Percentiles rank a stretch among this genome's conserved stretches.
phyloP scores from a whole-genome alignment of 2,888 invertebrate species.

The Nemoura dubitans region DNA sequence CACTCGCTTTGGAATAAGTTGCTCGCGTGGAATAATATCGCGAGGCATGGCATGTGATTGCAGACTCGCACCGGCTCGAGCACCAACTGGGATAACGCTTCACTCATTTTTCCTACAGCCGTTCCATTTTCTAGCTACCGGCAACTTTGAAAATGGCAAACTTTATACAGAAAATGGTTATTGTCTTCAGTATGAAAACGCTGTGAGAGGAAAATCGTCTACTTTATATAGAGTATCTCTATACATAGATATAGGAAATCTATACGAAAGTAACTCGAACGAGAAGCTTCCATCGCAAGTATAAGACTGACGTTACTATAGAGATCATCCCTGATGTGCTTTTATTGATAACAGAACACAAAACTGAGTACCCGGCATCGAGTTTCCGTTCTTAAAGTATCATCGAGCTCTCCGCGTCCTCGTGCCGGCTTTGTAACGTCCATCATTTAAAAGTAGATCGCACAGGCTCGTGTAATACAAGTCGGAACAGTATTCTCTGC shows the following conservation, averaged over 20 bases:
- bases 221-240: not conserved
- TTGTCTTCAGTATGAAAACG: not conserved
- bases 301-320: not conserved
- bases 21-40: not conserved
- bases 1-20: not conserved
- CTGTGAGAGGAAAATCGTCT: not conserved
- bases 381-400: constrained; percentile 4
- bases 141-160: not conserved
- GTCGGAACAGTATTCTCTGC: constrained; percentile 26
- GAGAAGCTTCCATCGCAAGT: not conserved
- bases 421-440: not conserved
- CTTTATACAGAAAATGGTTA: constrained; percentile 4
- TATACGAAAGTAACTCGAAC: not conserved
- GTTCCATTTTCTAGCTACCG: not conserved
- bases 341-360: constrained; percentile 5
- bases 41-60: no score
- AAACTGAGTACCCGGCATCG: not conserved
- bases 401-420: not conserved
- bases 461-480: constrained; percentile 18
- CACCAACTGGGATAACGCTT: not conserved
- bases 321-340: not conserved
- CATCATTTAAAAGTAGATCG: not conserved
- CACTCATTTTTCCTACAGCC: not conserved
- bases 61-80: not conserved
- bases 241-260: not conserved